Conservation (phyloP, 2,797 vertebrate species). For the Enteromius unitaeniatus region DNA sequence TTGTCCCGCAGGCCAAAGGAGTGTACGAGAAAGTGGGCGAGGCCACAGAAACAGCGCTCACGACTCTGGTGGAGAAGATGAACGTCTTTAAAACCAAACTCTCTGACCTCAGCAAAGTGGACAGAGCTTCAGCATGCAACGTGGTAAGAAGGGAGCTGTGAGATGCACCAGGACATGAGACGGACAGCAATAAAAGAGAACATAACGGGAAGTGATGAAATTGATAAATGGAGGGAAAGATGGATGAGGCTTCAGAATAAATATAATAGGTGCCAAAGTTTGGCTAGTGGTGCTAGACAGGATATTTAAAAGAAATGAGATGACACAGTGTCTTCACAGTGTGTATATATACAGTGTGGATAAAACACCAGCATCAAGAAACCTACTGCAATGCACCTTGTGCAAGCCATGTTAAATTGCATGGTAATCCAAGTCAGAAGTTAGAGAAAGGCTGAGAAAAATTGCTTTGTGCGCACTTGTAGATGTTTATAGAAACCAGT, state of each 20-base stretch:
- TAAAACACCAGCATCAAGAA: neutral
- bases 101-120: constrained; percentile 78
- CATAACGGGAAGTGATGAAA: neutral
- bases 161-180: neutral
- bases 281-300: constrained; percentile 2
- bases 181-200: neutral
- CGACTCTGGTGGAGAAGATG: constrained; percentile 86
- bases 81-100: constrained; percentile 82
- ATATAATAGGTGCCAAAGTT: neutral
- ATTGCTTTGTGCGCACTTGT: neutral
- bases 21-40: constrained; percentile 86
- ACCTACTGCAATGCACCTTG: neutral
- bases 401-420: neutral
- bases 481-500: constrained; percentile 19
- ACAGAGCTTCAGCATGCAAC: constrained; percentile 80
- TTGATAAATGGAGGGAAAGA: neutral
- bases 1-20: constrained; percentile 74
- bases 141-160: constrained; percentile 66
- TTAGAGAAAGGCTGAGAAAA: neutral
- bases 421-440: neutral
- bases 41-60: constrained; percentile 84
- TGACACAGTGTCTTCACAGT: neutral
- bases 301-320: constrained; percentile 8
- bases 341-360: neutral
- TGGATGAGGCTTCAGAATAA: neutral